Base-by-base conservation (phyloP, 2,113 vertebrate species). In the Thomomys bottae region DNA sequence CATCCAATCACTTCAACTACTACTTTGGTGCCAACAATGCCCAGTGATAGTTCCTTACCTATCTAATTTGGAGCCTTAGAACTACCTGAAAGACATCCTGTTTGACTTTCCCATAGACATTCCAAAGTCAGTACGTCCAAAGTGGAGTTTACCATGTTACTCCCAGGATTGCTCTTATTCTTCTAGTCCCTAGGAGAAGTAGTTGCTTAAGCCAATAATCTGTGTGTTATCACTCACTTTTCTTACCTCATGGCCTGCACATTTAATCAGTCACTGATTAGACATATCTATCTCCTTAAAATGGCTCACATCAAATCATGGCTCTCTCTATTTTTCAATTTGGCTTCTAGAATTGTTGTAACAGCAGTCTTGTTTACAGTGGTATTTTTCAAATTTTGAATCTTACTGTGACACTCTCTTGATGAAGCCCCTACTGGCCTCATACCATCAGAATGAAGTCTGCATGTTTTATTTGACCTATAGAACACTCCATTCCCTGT, bases 321-420 rank as follows among this genome's bases (percentile, higher is more conserved):
- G n/a, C n/a, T 59, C 18, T 88, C 63, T 91, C 70, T 11, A 84
- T 20, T 17, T n/a, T 87, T 36, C 76, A 54, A 54, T 45, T 11
- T 57, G 8, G 9, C 75, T 26, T 75, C 54, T 23, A 89, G 17
- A 67, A 81, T 77, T 89, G 40, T n/a, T 72, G 49, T 54, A 57
- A 70, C 5, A 42, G 23, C 23, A 14, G 21, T 75, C 14, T 21
- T 95, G 59, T 87, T 5, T 20, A 73, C 64, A 82, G 59, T 45
- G 21, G 17, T 59, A n/a, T 9, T 86, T 93, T 93, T 66, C 61
- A 87, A 86, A 84, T 14, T 63, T 21, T 36, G 91, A 67, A 77
- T 71, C 17, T 71, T 28, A 83, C 72, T 57, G 64, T 49, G n/a
- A 12, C 32, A 67, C 32, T 91, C 0, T 64, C 61, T 68, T 83